Percentiles rank a stretch among this genome's conserved stretches.
Evolutionary conservation across 2,888 invertebrate species (phyloP).

Genomic region (Steinernema hermaphroditum): DNA sequence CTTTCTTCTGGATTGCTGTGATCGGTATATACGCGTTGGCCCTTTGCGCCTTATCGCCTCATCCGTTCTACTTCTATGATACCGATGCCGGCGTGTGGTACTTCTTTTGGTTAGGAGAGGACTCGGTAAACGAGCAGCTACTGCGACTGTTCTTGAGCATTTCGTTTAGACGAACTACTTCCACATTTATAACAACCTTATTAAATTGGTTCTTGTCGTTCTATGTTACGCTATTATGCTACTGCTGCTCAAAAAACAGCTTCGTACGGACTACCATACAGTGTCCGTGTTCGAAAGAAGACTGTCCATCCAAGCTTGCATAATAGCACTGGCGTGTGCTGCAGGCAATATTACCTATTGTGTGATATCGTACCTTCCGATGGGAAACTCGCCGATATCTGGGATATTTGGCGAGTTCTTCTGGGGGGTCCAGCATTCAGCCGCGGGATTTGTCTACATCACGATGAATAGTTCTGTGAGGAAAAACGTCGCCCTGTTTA

Average conservation of each 20-base stretch:
- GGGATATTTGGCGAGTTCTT: conserved; percentile 12
- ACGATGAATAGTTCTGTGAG: conserved; percentile 7
- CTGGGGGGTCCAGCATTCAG: conserved; percentile 19
- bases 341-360: conserved; percentile 11
- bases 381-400: conserved; percentile 10
- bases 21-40: background rate
- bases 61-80: conserved; percentile 23
- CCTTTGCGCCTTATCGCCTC: background rate
- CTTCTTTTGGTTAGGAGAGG: conserved; percentile 7
- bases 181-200: conserved; percentile 20
- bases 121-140: background rate
- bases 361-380: background rate
- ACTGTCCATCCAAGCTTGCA: conserved; percentile 13
- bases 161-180: conserved; percentile 14
- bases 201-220: background rate
- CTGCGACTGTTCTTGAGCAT: background rate
- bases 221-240: background rate
- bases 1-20: background rate
- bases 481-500: background rate
- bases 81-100: conserved; percentile 4
- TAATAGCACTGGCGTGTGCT: background rate
- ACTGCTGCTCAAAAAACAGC: background rate
- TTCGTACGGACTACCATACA: background rate
- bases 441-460: conserved; percentile 23
- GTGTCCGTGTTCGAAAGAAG: conserved; percentile 11